Conservation (phyloP, 2,113 vertebrate species). For the Pleuronectes platessa region DNA sequence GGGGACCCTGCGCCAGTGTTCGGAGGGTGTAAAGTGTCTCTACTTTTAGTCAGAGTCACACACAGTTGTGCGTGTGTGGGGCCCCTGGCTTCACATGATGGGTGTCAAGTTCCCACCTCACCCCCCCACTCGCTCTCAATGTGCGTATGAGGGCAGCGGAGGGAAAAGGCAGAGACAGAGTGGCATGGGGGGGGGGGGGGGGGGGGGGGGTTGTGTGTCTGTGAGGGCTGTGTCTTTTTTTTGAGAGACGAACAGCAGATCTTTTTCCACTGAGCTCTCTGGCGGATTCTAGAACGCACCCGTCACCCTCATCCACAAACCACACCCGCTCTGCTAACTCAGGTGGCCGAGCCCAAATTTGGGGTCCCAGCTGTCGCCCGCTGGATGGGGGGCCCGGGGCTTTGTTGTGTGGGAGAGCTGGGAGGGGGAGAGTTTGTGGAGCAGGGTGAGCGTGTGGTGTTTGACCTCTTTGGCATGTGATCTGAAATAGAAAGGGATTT, state of each 20-base stretch:
- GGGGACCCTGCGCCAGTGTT: slow-evolving; percentile 37
- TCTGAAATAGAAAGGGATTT: slow-evolving; percentile 82
- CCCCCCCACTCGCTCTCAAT: slow-evolving; percentile 5
- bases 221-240: background rate
- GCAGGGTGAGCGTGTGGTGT: slow-evolving; percentile 4
- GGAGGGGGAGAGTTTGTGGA: slow-evolving; percentile 16
- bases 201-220: slow-evolving; percentile 31
- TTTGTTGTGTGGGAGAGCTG: slow-evolving; percentile 64
- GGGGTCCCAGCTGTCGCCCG: slow-evolving; percentile 78
- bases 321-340: slow-evolving; percentile 35
- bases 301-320: slow-evolving; percentile 1
- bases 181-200: slow-evolving; percentile 38
- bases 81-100: slow-evolving; percentile 53
- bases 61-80: slow-evolving; percentile 42
- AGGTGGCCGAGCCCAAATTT: slow-evolving; percentile 69
- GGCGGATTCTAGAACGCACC: slow-evolving; percentile 7
- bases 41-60: slow-evolving; percentile 72
- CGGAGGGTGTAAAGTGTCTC: slow-evolving; percentile 74
- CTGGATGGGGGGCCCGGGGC: slow-evolving; percentile 38
- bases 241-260: slow-evolving; percentile 32
- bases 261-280: slow-evolving; percentile 55
- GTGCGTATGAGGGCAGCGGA: slow-evolving; percentile 38
- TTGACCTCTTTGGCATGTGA: slow-evolving; percentile 80
- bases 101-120: slow-evolving; percentile 66
- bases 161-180: slow-evolving; percentile 18